Base-by-base conservation (phyloP, 1,140 invertebrate species). In the Anoplophora glabripennis region DNA sequence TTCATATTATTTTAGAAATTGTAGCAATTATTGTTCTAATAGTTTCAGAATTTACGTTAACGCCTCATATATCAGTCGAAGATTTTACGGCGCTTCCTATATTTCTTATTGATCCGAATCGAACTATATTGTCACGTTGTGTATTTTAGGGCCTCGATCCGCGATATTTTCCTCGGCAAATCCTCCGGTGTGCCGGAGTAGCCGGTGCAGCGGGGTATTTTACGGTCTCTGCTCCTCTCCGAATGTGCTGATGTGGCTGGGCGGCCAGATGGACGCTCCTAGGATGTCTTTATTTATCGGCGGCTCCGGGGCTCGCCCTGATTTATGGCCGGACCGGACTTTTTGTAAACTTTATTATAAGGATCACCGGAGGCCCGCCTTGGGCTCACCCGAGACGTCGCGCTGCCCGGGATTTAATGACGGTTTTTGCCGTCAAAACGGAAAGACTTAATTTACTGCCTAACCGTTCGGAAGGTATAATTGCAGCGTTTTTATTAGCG, bases 271-370 rank as follows among this genome's bases (percentile, higher is more conserved):
- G 21, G 47, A 49, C 47, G 47, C 47, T 53, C 51, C 35, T 28
- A 28, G 21, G 51, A 53, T 53, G 18, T 47, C 36, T 35, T 56
- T 56, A 56, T 56, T 56, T 56, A 56, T 56, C 54, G 54, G 36
- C 33, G 28, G 38, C 28, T 37, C 54, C 45, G 37, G 36, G 45
- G 34, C 18, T 17, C 17, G 15, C n/a, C 17, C 35, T 56, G 54
- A 56, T 56, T 56, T 56, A 56, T 38, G 44, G 47, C 33, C 54
- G 41, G 14, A 18, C 33, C 10, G 35, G 37, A 47, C 34, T 56
- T 56, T 56, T 56, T 56, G 34, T 47, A 47, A 21, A 56, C 54
- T 56, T 56, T 56, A 56, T 56, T 56, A 56, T 41, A 28, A 56
- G 54, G 54, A 56, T 56, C 54, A 56, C 42, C 41, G 54, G 36